phyloP scores from a whole-genome alignment of 2,113 vertebrate genomes.

The Dicrurus megarhynchus region DNA sequence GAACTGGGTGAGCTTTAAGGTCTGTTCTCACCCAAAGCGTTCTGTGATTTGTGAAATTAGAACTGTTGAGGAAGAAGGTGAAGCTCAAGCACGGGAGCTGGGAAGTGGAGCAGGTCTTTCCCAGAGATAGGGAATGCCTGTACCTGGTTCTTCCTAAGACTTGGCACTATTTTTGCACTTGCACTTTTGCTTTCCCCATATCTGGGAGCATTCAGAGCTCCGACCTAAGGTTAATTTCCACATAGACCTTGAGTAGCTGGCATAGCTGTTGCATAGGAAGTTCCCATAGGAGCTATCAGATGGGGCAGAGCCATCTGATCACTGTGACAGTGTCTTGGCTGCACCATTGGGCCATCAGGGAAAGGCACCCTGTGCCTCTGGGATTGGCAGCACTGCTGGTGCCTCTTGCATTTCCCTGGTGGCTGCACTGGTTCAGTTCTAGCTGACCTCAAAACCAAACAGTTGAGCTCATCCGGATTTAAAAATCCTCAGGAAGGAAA shows the following conservation, averaged over 20 bases:
- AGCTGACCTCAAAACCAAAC: neutral
- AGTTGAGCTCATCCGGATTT: fast-evolving
- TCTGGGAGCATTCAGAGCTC: neutral
- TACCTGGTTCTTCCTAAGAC: neutral
- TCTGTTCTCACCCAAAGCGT: neutral
- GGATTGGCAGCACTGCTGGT: neutral
- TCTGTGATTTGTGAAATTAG: neutral
- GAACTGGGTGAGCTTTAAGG: fast-evolving
- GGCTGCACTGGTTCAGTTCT: neutral
- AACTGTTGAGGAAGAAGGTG: neutral
- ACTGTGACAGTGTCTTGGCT: neutral
- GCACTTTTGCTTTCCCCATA: neutral
- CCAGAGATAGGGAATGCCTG: neutral
- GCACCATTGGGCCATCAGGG: fast-evolving
- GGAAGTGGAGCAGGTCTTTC: neutral
- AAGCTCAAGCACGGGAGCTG: neutral
- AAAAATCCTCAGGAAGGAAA: neutral
- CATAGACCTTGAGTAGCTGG: neutral
- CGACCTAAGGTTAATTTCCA: neutral
- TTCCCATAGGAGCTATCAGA: neutral
- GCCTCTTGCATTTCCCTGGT: neutral
- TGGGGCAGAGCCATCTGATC: neutral
- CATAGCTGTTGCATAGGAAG: neutral
- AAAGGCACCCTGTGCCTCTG: neutral
- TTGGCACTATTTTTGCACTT: neutral